Base-by-base conservation (phyloP, 2,113 vertebrate species). In the Nasalis larvatus region DNA sequence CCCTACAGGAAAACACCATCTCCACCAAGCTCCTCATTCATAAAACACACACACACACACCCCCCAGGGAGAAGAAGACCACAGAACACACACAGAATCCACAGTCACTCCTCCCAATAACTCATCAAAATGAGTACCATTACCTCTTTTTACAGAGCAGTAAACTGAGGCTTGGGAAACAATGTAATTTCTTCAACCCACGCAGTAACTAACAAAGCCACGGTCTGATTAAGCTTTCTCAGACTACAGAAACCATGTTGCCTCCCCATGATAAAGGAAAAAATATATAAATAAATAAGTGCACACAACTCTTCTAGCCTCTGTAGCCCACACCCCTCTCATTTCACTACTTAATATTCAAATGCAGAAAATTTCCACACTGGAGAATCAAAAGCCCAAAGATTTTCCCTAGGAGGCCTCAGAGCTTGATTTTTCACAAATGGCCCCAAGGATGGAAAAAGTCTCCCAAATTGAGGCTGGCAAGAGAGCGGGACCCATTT, bases 391-490 rank as follows among this genome's bases (percentile, higher is more conserved):
- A 76, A 97, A 88, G 87, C 98, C 96, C 97, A 97, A 94, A 97
- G 98, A 96, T 69, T 98, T 98, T 98, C 98, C 97, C 98, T 98
- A 97, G 98, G 98, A 98, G 98, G 97, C 98, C 98, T 99, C 97
- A 25, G 98, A 98, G 98, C 95, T 98, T 97, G 98, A 98, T 98
- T 97, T 94, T 93, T 97, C 93, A 87, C 98, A 98, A 98, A 98
- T 96, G 97, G 98, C 98, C 98, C 98, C 87, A 94, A 98, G 98
- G 97, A 98, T 97, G 98, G 98, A 99, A 99, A 98, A 97, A 98
- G 97, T 98, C 98, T 99, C 96, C 98, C 98, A 98, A 98, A 99
- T 98, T 98, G 98, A 98, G 98, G 96, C 98, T 98, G 98, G 98
- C 98, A 99, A 98, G 98, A 97, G 92, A 98, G 95, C 81, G 85